A percentile compares a stretch with the other conserved stretches of the same genome.
Conservation (phyloP, 2,113 vertebrate genomes). For the Puntigrus tetrazona region DNA sequence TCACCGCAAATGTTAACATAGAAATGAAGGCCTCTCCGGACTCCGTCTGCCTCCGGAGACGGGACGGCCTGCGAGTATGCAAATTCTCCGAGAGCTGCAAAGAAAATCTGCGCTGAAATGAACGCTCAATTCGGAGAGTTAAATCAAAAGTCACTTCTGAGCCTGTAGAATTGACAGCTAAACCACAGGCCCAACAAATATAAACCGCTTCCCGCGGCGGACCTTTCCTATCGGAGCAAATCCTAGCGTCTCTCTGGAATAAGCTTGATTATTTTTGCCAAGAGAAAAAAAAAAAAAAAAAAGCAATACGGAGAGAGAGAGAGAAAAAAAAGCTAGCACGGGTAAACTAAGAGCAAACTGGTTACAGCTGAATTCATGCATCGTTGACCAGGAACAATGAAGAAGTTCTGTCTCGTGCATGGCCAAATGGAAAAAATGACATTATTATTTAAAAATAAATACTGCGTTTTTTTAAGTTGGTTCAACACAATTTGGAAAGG, state of each 20-base stretch:
- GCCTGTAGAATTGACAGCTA: slow-evolving; percentile 64
- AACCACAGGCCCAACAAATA: slow-evolving; percentile 55
- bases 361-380: slow-evolving; percentile 35
- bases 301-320: neutral
- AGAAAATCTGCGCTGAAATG: slow-evolving; percentile 86
- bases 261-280: slow-evolving; percentile 48
- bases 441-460: too few species aligned
- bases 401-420: neutral
- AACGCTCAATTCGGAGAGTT: slow-evolving; percentile 88
- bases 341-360: slow-evolving; percentile 29
- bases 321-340: neutral
- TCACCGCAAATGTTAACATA: slow-evolving; percentile 69
- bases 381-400: slow-evolving; percentile 27
- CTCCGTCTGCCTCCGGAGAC: slow-evolving; percentile 65
- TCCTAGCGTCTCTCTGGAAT: slow-evolving; percentile 39
- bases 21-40: slow-evolving; percentile 75
- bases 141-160: slow-evolving; percentile 80
- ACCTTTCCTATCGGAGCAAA: slow-evolving; percentile 36
- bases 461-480: too few species aligned
- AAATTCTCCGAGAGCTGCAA: slow-evolving; percentile 77
- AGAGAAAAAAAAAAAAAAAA: too few species aligned
- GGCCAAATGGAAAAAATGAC: too few species aligned
- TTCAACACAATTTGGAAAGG: too few species aligned
- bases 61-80: slow-evolving; percentile 66
- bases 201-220: slow-evolving; percentile 33